Percentiles rank a stretch among this genome's conserved stretches.
Conservation (phyloP, 35 echinoderm and acorn worm genomes). For the Ophioderma brevispina region DNA sequence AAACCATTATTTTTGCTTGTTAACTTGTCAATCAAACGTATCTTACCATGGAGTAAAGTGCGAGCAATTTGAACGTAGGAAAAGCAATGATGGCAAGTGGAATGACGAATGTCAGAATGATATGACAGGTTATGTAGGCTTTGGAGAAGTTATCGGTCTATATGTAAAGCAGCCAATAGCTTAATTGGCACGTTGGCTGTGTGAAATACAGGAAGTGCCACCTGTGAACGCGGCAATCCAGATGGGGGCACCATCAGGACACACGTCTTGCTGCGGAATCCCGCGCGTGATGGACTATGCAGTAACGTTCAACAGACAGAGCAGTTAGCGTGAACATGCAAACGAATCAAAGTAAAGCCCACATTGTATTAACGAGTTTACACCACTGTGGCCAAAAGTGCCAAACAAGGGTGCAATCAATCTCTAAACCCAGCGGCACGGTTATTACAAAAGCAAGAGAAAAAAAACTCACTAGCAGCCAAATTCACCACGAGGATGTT, state of each 20-base stretch:
- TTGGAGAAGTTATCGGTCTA: background rate
- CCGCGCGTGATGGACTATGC: background rate
- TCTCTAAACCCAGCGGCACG: constrained; percentile 42
- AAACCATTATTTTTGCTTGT: background rate
- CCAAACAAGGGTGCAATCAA: constrained; percentile 53
- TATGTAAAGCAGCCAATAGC: constrained; percentile 34
- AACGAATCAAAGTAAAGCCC: background rate
- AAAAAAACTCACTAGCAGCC: constrained; percentile 35
- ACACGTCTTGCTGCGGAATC: background rate
- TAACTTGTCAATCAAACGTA: background rate
- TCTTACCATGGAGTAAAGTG: constrained; percentile 31
- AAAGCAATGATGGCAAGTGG: constrained; percentile 58
- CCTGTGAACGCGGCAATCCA: constrained; percentile 46
- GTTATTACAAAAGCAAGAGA: constrained; percentile 23
- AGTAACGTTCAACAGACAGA: constrained; percentile 43
- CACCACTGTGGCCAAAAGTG: constrained; percentile 35
- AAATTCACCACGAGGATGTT: constrained; percentile 54
- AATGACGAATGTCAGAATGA: constrained; percentile 63
- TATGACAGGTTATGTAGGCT: constrained; percentile 27
- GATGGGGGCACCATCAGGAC: background rate
- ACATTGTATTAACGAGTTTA: constrained; percentile 26
- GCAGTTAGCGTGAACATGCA: constrained; percentile 58
- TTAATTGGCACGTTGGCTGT: background rate
- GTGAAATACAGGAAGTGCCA: constrained; percentile 43
- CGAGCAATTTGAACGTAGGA: constrained; percentile 65